Evolutionary conservation across 2,113 vertebrate species (phyloP).

Genomic region (Aspidoscelis tigris): DNA sequence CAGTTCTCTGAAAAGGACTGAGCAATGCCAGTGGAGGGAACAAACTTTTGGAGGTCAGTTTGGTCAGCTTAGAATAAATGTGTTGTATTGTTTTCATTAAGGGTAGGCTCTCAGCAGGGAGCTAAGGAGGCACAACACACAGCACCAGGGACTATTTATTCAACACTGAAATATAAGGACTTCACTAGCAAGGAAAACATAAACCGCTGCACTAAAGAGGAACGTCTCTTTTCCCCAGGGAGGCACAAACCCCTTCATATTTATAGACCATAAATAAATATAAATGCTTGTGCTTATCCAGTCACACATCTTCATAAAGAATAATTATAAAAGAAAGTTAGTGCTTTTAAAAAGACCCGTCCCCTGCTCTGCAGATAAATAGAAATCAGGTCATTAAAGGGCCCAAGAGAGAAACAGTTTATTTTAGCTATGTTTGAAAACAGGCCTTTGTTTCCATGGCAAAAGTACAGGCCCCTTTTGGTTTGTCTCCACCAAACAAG

Average conservation of each 20-base stretch:
- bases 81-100: slow-evolving; percentile 91
- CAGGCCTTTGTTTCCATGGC: slow-evolving; percentile 79
- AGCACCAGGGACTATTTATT: slow-evolving; percentile 76
- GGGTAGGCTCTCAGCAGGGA: slow-evolving; percentile 94
- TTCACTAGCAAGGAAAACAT: slow-evolving; percentile 69
- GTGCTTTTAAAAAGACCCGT: slow-evolving; percentile 48
- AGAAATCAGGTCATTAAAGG: slow-evolving; percentile 78
- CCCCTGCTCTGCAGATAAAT: slow-evolving; percentile 62
- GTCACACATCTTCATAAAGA: slow-evolving; percentile 45
- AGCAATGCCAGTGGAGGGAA: slow-evolving; percentile 86
- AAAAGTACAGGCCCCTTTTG: slow-evolving; percentile 68
- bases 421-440: slow-evolving; percentile 79
- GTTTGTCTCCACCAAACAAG: slow-evolving; percentile 55
- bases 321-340: slow-evolving; percentile 36
- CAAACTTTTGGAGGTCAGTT: slow-evolving; percentile 93
- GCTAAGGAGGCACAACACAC: slow-evolving; percentile 82
- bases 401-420: slow-evolving; percentile 76
- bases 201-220: slow-evolving; percentile 58
- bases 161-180: slow-evolving; percentile 74
- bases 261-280: slow-evolving; percentile 52
- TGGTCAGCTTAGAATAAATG: slow-evolving; percentile 94
- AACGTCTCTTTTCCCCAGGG: slow-evolving; percentile 48
- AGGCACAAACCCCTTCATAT: slow-evolving; percentile 55
- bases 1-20: slow-evolving; percentile 86
- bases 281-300: slow-evolving; percentile 56